These are phyloP conservation scores for Erethizon dorsatum DNA, from an alignment of 2,797 vertebrate species.

Conservation along the genomic window DNA sequence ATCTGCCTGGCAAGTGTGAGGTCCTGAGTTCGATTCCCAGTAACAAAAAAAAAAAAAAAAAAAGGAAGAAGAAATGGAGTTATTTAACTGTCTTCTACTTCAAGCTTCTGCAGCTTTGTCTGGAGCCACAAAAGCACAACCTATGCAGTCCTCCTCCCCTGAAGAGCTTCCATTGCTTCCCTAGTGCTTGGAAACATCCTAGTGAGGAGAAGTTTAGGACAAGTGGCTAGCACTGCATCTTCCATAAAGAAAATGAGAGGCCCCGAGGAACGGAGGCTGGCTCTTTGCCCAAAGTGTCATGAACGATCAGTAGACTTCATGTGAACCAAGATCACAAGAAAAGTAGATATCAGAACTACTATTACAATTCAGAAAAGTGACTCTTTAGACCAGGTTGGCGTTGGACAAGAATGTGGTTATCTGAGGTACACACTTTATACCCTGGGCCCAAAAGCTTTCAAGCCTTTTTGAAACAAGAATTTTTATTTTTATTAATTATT, in stretches of 20 bases:
- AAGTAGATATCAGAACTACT: conserved; percentile 25
- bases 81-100: conserved; percentile 38
- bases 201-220: not conserved
- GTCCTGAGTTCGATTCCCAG: too few relatives aligned
- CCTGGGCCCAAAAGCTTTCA: not conserved
- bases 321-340: not conserved
- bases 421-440: not conserved
- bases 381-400: conserved; percentile 2
- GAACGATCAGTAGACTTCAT: conserved; percentile 47
- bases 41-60: too few relatives aligned
- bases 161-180: conserved; percentile 21
- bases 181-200: not conserved
- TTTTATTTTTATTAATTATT: not conserved
- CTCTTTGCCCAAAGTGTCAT: conserved; percentile 1
- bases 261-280: conserved; percentile 63
- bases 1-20: too few relatives aligned
- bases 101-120: conserved; percentile 10
- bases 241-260: conserved; percentile 62
- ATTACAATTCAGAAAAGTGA: not conserved
- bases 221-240: conserved; percentile 41
- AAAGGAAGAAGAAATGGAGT: not conserved
- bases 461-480: conserved; percentile 54
- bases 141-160: not conserved
- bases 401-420: not conserved
- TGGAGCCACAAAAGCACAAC: not conserved